Base-by-base conservation (phyloP, 37 sponge, comb jelly and placozoan species). In the Halichondria panicea region DNA sequence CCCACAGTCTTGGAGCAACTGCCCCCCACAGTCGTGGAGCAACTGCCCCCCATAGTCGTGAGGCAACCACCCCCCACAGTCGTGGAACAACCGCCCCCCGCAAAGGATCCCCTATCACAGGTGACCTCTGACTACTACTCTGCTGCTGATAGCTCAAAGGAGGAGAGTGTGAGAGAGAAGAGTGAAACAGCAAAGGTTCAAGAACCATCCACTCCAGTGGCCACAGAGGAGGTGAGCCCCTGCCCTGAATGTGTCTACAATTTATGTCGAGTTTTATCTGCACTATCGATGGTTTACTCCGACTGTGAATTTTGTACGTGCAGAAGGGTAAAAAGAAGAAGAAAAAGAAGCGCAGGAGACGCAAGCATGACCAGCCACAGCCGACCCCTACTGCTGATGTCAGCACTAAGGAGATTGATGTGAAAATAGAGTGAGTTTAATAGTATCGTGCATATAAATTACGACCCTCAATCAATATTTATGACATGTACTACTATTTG, bases 351-450 rank as follows among this genome's bases (percentile, higher is more conserved):
- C 63, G 50, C 3, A 33, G 67, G 2, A 28, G 67, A n/a, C 36
- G 78, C 28, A 42, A 57, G 15, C 78, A 77, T 35, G 55, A 66
- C 52, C 78, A 76, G 74, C 44, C 66, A 2, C 0, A 35, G 3
- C 41, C 21, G 19, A 55, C 24, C 38, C 6, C 40, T 33, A 9
- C 38, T 55, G 57, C 56, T 13, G 24, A 18, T 25, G 33, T 43
- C 60, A 60, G 27, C 34, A 74, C n/a, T n/a, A 27, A n/a, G 30
- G 43, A 60, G 40, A 13, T 2, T 55, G 68, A 82, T 33, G 81
- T 86, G 37, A 81, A 85, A 25, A 74, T 86, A 4, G 75, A 82
- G 81, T 86, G 38, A 82, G 87, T 57, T 36, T 34, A 24, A 34
- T 44, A 41, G 41, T 30, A 30, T 9, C 55, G 63, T 21, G 22